These are phyloP conservation scores for Zhuqinia jingwanae DNA, from an alignment of 2,888 invertebrate species.

Conservation along the genomic window DNA sequence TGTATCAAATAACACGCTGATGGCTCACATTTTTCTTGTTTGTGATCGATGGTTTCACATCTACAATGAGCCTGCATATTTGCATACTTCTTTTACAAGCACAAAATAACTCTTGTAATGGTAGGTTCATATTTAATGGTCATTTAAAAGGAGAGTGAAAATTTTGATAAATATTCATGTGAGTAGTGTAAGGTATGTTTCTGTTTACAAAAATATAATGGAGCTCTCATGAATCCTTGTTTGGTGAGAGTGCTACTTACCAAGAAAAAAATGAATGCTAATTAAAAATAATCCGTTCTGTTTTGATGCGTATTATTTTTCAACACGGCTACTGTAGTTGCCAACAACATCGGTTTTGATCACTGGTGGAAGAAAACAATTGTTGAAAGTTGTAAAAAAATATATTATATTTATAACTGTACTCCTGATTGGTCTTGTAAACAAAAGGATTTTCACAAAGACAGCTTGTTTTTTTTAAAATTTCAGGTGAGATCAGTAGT, in stretches of 20 bases:
- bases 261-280: slow-evolving; percentile 9
- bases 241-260: not conserved
- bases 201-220: no score
- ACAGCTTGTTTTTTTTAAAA: no score
- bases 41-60: not conserved
- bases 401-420: not conserved
- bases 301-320: not conserved
- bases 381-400: not conserved
- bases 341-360: slow-evolving; percentile 15
- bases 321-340: not conserved
- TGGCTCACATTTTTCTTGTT: not conserved
- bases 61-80: no score
- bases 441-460: slow-evolving; percentile 2
- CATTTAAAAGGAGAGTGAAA: no score
- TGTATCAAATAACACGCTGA: not conserved
- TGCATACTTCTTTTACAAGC: no score
- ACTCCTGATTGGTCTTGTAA: not conserved
- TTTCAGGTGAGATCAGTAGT: slow-evolving; percentile 25
- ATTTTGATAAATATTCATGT: no score
- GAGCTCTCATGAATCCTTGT: not conserved
- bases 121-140: no score
- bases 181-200: no score
- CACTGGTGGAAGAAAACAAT: slow-evolving; percentile 21
- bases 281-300: not conserved
- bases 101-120: no score